Percentiles rank a stretch among this genome's conserved stretches.
Evolutionary conservation across 1,140 invertebrate species (phyloP).

Genomic region (Caenorhabditis remanei): DNA sequence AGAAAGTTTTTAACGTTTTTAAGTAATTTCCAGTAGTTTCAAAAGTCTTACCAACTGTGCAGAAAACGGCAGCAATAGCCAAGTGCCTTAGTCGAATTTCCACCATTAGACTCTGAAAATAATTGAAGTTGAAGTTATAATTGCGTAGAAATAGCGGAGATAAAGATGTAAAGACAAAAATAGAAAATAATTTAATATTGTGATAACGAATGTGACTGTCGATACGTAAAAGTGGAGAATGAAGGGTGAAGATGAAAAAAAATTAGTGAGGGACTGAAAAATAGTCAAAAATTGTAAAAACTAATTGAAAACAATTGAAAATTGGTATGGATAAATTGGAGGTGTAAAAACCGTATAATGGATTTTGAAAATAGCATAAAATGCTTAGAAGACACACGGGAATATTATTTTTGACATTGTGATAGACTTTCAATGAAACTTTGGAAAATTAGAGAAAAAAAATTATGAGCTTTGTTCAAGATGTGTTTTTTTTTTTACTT

Average conservation of each 20-base stretch:
- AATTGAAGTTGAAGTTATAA: neutral
- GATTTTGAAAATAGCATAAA: too few species aligned
- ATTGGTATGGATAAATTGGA: neutral
- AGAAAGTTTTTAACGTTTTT: too few species aligned
- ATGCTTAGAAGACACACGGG: too few species aligned
- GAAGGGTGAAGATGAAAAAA: too few species aligned
- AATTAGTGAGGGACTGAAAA: too few species aligned
- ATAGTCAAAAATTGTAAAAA: neutral
- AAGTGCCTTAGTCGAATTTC: slow-evolving; percentile 47
- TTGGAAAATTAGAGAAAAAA: too few species aligned
- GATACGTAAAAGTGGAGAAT: too few species aligned
- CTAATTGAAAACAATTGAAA: neutral
- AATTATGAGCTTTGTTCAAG: too few species aligned
- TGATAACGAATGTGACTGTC: neutral
- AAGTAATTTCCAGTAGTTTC: neutral
- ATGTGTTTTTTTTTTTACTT: too few species aligned
- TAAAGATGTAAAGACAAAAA: neutral
- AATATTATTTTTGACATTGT: too few species aligned
- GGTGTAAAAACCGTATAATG: neutral
- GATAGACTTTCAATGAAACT: too few species aligned
- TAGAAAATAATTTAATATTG: neutral
- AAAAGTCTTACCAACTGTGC: slow-evolving; percentile 28
- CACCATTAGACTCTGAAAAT: slow-evolving; percentile 20
- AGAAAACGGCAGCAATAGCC: slow-evolving; percentile 10
- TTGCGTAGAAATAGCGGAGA: too few species aligned